Evolutionary conservation across 1,140 invertebrate species (phyloP), one percentile per base, ranked within the genome.

Genomic region (Drosophila sulfurigaster): DNA sequence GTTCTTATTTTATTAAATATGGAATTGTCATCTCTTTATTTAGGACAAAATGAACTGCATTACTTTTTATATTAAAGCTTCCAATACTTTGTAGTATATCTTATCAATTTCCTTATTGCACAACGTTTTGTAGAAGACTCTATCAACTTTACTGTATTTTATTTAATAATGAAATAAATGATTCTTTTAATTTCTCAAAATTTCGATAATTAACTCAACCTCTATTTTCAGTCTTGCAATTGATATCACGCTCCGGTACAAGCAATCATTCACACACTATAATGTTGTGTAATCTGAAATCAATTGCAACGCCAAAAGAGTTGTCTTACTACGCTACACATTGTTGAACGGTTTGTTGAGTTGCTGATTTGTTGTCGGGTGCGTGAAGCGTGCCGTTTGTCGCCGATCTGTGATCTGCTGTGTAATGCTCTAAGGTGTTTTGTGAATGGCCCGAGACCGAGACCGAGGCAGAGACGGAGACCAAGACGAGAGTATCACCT

Each of bases 301-400:
- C 83, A 77, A 88, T 88, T 77, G 83, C 81, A 81, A 59, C 72
- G 81, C 66, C 59, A 43, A 25, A 10, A n/a, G 71, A 48, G 78
- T 57, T 81, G 58, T 70, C 10, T 38, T 38, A 38, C 35, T 8
- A 10, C 10, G 35, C 7, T 8, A 3, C 20, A 46, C 57, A 80
- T 83, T 85, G 73, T 86, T 75, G 5, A 25, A 52, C 15, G 49
- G 20, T 2, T 38, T 38, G 35, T 10, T 38, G 35, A 38, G 30
- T 64, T 63, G 65, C 60, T 82, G 60, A 72, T 58, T 30, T 54
- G 28, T 16, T n/a, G 54, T 11, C 5, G 54, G 15, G 15, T 70
- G 73, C 85, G 79, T 81, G 77, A 87, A 80, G 83, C 83, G 85
- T 87, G 83, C 81, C 38, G 7, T 58, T 28, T 56, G 49, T 67